Percentiles rank a stretch among this genome's conserved stretches.
Conservation (phyloP, 1,140 invertebrate species). For the Lasioglossum baleicum region DNA sequence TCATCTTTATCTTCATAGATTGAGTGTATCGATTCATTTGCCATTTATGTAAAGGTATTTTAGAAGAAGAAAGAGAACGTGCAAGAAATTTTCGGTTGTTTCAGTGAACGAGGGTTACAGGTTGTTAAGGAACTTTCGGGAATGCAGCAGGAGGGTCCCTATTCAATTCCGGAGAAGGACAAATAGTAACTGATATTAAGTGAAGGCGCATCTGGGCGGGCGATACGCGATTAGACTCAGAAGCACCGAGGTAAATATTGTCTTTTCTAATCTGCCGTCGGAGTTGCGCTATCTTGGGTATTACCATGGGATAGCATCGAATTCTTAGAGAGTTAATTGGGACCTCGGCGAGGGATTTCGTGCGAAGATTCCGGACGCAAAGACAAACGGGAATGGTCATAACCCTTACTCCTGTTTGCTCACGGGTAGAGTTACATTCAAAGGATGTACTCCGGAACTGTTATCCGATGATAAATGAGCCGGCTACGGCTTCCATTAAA, state of each 20-base stretch:
- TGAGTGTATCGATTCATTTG: too few species aligned
- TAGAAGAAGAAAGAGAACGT: neutral
- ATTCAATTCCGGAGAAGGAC: constrained; percentile 40
- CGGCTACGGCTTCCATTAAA: constrained; percentile 37
- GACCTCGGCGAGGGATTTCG: constrained; percentile 62
- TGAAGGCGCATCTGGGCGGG: constrained; percentile 60
- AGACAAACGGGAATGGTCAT: constrained; percentile 63
- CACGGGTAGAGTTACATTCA: constrained; percentile 51
- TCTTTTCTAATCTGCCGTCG: constrained; percentile 63
- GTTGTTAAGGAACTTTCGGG: neutral
- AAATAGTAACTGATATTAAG: constrained; percentile 62
- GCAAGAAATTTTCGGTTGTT: neutral
- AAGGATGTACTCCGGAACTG: constrained; percentile 57
- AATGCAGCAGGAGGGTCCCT: neutral
- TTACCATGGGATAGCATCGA: constrained; percentile 70
- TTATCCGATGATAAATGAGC: constrained; percentile 48
- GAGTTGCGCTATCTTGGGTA: constrained; percentile 69
- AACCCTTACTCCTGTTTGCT: constrained; percentile 62
- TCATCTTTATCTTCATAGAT: too few species aligned
- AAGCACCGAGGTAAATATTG: constrained; percentile 62
- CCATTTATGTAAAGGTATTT: too few species aligned
- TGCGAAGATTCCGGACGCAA: constrained; percentile 61
- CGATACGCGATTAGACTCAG: constrained; percentile 61
- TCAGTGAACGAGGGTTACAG: neutral
- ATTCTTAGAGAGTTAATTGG: constrained; percentile 73